phyloP scores from a whole-genome alignment of 1,140 invertebrate genomes.

The Yoshiicerus persimilis region DNA sequence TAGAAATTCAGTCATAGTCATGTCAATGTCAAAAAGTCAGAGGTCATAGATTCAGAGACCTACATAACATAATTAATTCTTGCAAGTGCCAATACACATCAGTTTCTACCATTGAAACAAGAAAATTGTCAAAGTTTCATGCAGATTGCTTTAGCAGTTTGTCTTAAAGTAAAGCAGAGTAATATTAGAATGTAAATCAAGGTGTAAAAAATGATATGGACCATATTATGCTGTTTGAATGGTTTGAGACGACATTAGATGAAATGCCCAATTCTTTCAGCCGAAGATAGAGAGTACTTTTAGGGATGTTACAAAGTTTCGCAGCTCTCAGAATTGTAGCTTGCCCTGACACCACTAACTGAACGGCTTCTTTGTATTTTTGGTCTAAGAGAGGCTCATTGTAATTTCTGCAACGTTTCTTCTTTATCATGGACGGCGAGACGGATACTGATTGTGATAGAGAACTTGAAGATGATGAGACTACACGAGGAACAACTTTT shows the following conservation, averaged over 20 bases:
- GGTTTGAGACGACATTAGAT: slow-evolving; percentile 9
- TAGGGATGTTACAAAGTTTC: slow-evolving; percentile 41
- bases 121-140: not conserved
- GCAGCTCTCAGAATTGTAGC: slow-evolving; percentile 31
- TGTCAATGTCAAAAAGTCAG: not conserved
- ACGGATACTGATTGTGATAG: not conserved
- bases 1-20: not conserved
- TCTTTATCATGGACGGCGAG: not conserved
- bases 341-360: slow-evolving; percentile 30
- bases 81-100: not conserved
- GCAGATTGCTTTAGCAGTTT: not conserved
- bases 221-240: not conserved
- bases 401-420: slow-evolving; percentile 17
- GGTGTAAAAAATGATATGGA: slow-evolving; percentile 18
- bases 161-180: not conserved
- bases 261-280: slow-evolving; percentile 43
- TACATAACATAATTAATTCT: not conserved
- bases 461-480: not conserved
- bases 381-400: not conserved
- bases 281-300: slow-evolving; percentile 39
- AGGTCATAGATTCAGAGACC: not conserved
- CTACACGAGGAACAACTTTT: not conserved
- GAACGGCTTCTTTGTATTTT: slow-evolving; percentile 37
- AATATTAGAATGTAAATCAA: not conserved
- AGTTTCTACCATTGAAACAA: not conserved